Conservation (phyloP, 2,888 invertebrate species). For the Gasteruption jaculator region DNA sequence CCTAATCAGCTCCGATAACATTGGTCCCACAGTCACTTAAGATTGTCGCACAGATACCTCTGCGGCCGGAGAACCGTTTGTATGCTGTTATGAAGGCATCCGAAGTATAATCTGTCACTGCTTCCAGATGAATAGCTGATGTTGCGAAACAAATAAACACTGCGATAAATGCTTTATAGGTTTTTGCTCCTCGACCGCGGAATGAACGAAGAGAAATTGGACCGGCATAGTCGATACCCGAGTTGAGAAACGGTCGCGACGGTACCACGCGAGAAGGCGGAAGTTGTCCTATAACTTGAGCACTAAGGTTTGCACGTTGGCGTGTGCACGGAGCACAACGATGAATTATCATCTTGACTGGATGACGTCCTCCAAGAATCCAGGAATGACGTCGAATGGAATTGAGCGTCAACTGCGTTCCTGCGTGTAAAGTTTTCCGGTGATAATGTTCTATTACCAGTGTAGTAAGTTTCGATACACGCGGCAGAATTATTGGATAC, state of each 20-base stretch:
- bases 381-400: constrained; percentile 13
- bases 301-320: constrained; percentile 8
- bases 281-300: constrained; percentile 17
- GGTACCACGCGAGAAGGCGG: constrained; percentile 14
- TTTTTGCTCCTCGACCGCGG: constrained; percentile 6
- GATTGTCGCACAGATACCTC: constrained; percentile 18
- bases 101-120: constrained; percentile 19
- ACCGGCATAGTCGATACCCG: constrained; percentile 20
- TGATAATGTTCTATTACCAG: constrained; percentile 15
- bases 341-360: constrained; percentile 6
- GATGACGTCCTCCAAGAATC: constrained; percentile 14
- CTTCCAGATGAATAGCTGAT: constrained; percentile 25
- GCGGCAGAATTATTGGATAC: constrained; percentile 13
- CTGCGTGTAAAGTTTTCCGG: constrained; percentile 13
- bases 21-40: constrained; percentile 17
- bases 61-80: constrained; percentile 21
- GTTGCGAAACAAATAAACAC: constrained; percentile 24
- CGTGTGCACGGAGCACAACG: constrained; percentile 18
- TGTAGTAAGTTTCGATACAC: constrained; percentile 2
- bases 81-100: constrained; percentile 22
- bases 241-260: constrained; percentile 14
- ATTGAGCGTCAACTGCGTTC: constrained; percentile 14
- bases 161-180: constrained; percentile 19
- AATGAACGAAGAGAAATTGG: constrained; percentile 14
- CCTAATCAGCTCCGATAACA: constrained; percentile 15